Conservation (phyloP, 2,797 vertebrate species). For the Argyrosomus regius region DNA sequence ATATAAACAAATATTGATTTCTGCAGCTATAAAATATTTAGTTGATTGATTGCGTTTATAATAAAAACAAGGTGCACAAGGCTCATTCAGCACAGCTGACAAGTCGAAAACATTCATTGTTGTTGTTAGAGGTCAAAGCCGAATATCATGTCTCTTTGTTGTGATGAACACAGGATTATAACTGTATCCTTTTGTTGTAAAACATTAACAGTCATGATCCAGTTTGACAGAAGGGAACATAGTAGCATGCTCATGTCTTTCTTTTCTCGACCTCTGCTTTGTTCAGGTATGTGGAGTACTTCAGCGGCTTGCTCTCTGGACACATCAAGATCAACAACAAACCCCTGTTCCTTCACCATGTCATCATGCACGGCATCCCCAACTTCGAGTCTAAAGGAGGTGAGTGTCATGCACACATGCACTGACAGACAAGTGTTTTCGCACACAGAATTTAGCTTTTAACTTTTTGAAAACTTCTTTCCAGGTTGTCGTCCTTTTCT, state of each 20-base stretch:
- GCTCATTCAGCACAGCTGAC: neutral
- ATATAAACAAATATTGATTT: too few relatives aligned
- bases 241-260: neutral
- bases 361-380: conserved; percentile 98
- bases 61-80: neutral
- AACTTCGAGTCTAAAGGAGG: conserved; percentile 98
- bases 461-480: conserved; percentile 28
- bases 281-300: conserved; percentile 95
- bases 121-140: conserved; percentile 7
- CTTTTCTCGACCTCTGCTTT: neutral
- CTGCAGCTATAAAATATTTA: conserved; percentile 1
- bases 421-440: neutral
- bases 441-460: neutral
- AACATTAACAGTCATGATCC: conserved; percentile 9
- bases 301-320: conserved; percentile 95
- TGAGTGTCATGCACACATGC: conserved; percentile 43
- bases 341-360: conserved; percentile 96
- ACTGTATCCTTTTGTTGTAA: conserved; percentile 26
- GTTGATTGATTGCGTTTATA: neutral
- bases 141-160: conserved; percentile 18
- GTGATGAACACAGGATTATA: conserved; percentile 30
- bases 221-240: neutral
- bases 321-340: conserved; percentile 99
- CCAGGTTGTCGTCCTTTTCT: conserved; percentile 97
- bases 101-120: neutral